A percentile compares a stretch with the other conserved stretches of the same genome.
These are phyloP conservation scores for Mesembrinibis cayennensis DNA, from an alignment of 2,113 vertebrate species.

Conservation along the genomic window DNA sequence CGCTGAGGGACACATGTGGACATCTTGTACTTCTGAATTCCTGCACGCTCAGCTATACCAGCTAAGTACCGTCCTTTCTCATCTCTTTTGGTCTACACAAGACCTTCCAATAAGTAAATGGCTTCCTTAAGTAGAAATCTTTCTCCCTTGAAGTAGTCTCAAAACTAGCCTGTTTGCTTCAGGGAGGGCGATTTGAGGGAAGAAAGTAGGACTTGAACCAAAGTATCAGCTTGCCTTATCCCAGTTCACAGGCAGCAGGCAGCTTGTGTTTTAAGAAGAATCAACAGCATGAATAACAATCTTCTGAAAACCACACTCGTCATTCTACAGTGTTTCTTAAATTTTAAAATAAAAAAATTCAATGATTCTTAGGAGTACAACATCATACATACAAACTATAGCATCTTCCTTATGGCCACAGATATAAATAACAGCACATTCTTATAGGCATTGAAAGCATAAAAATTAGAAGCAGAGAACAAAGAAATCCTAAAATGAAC, in stretches of 20 bases:
- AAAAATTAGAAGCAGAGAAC: conserved; percentile 31
- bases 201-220: background rate
- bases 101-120: background rate
- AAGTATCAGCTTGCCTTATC: background rate
- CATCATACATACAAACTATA: background rate
- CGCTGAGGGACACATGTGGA: too few relatives aligned
- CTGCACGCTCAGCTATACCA: background rate
- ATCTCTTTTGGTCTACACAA: background rate
- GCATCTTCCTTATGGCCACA: background rate
- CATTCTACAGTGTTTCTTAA: background rate
- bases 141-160: background rate
- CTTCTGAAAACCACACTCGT: background rate
- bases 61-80: background rate
- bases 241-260: background rate
- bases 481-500: conserved; percentile 46
- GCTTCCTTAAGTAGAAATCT: background rate
- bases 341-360: background rate
- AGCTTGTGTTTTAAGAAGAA: background rate
- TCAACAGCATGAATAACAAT: background rate
- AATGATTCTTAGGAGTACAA: background rate
- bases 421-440: conserved; percentile 23
- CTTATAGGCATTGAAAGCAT: background rate
- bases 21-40: background rate
- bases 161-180: background rate
- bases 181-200: background rate